These are phyloP conservation scores for Hymenochirus boettgeri DNA, from an alignment of 2,113 vertebrate genomes.

Conservation along the genomic window DNA sequence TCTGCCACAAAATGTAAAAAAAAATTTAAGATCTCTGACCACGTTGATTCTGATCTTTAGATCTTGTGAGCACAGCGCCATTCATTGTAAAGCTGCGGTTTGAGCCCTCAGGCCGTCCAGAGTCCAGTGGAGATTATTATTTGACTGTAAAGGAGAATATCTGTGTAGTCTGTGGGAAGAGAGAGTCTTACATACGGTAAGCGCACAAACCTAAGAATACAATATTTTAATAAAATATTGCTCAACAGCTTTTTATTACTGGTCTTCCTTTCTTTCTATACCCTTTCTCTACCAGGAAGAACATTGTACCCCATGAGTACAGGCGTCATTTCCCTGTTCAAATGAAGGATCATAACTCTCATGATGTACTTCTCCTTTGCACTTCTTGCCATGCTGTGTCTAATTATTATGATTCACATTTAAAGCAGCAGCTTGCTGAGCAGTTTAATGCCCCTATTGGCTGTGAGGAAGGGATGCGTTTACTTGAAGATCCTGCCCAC, in stretches of 20 bases:
- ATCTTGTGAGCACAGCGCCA: constrained; percentile 82
- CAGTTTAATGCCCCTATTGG: constrained; percentile 83
- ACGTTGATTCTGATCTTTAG: constrained; percentile 56
- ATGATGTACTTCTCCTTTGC: constrained; percentile 92
- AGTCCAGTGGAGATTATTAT: constrained; percentile 92
- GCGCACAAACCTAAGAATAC: constrained; percentile 30
- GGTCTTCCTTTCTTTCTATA: background rate
- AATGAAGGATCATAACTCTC: constrained; percentile 98
- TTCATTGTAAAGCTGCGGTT: constrained; percentile 89
- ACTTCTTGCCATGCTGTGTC: constrained; percentile 89
- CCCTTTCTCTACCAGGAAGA: constrained; percentile 71
- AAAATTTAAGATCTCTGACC: background rate
- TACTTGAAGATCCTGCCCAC: constrained; percentile 80
- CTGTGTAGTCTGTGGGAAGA: constrained; percentile 92
- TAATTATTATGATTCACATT: constrained; percentile 81
- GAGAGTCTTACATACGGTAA: constrained; percentile 91
- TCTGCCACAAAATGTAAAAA: too few relatives aligned
- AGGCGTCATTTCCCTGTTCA: constrained; percentile 88
- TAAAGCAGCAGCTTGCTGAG: constrained; percentile 86
- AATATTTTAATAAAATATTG: too few relatives aligned
- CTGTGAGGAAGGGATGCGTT: constrained; percentile 81
- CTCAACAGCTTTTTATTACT: background rate
- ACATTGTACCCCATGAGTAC: constrained; percentile 93
- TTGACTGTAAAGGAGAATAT: constrained; percentile 92
- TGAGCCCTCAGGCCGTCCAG: constrained; percentile 90